A percentile compares a stretch with the other conserved stretches of the same genome.
Conservation (phyloP, 2,797 vertebrate genomes). For the Tarsius wallacei region DNA sequence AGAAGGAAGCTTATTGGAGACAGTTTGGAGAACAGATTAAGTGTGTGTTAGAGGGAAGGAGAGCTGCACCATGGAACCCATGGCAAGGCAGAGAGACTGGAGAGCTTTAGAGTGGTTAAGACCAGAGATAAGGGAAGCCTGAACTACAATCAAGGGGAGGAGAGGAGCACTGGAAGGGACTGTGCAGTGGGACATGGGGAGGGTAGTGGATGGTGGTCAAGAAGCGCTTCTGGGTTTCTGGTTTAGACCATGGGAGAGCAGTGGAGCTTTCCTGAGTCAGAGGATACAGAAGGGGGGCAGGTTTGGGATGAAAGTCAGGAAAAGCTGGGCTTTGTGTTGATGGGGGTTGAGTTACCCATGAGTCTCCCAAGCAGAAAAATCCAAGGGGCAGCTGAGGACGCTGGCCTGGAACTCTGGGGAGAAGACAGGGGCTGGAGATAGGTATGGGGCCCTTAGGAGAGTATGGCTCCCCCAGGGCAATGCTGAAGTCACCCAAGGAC, state of each 20-base stretch:
- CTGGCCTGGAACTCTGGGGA: too few relatives aligned
- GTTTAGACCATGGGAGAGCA: not conserved
- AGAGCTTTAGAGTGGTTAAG: too few relatives aligned
- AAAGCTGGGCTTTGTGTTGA: not conserved
- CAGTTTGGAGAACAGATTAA: not conserved
- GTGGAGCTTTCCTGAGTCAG: not conserved
- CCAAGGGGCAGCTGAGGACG: not conserved
- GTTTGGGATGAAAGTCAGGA: not conserved
- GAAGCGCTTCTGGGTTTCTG: not conserved
- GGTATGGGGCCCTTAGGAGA: too few relatives aligned
- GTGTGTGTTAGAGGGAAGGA: not conserved
- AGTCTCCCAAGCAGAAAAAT: not conserved
- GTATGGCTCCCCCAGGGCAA: too few relatives aligned
- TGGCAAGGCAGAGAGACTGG: not conserved
- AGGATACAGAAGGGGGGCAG: not conserved
- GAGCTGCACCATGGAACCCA: not conserved
- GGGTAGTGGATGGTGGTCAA: not conserved
- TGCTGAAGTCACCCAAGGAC: fast-evolving
- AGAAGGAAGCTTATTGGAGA: not conserved
- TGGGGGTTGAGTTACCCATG: not conserved
- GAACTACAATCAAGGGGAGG: not conserved
- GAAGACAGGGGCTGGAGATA: not conserved
- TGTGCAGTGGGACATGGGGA: fast-evolving
- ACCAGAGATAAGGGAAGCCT: not conserved
- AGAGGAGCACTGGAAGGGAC: not conserved